Evolutionary conservation across 2,113 vertebrate genomes (phyloP), one percentile per base, ranked within the genome.

Genomic region (Callocephalon fimbriatum): DNA sequence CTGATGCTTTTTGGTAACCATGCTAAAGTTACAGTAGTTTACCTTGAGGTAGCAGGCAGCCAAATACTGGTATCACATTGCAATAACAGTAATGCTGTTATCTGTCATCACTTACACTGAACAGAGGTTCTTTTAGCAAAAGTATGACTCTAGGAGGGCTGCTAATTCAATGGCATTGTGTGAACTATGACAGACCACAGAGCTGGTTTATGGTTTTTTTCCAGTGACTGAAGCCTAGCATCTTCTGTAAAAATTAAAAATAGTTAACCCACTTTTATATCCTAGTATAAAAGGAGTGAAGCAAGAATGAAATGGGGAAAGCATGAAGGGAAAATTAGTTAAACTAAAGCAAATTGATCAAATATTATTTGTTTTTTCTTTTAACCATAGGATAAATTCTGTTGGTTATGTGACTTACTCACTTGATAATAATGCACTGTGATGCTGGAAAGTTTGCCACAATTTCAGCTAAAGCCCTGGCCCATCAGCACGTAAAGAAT

Each of bases 151-250:
- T 22, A 23, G 71, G 79, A 93, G 26, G 71, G 85, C 96, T 97
- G 98, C 95, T 98, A 97, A 97, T 98, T 97, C 97, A 91, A 71
- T 97, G 97, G 97, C 96, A 97, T 97, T 94, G 96, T 97, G 98
- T 96, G 97, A 98, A 97, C 96, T 97, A 35, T 90, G 89, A 67
- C 86, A 96, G 96, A 96, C 94, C 61, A 15, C 76, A 51, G 92
- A 66, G 73, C n/a, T 73, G 80, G 79, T 85, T 94, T 80, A 17
- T 76, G 18, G 83, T 98, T 77, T 90, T 95, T 90, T 96, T 87
- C 93, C 56, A 81, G 68, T 82, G 95, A 84, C 94, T 87, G 74
- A 81, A 95, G 80, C 91, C 81, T 87, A 91, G 77, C 45, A 40
- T 95, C 91, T 93, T 95, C 54, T 85, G 65, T 73, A 78, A 95